Conservation (phyloP, 2,797 vertebrate genomes). For the Ctenopoma kingsleyae region DNA sequence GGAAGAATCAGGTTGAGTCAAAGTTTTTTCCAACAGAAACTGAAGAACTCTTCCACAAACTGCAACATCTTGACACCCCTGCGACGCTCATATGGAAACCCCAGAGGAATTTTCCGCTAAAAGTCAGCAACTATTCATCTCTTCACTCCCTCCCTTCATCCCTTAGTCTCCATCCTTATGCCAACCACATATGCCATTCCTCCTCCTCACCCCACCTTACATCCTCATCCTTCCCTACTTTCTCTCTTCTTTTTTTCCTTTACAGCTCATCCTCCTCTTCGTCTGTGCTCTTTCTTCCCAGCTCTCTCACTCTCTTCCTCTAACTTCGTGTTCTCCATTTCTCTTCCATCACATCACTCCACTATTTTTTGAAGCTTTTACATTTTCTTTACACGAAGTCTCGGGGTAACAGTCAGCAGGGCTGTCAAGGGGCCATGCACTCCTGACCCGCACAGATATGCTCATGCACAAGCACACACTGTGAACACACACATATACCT, state of each 20-base stretch:
- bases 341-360: not conserved
- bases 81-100: conserved; percentile 58
- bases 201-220: not conserved
- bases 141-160: conserved; percentile 51
- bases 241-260: not conserved
- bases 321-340: conserved; percentile 4
- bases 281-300: not conserved
- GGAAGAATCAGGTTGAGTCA: conserved; percentile 2
- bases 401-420: conserved; percentile 53
- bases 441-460: conserved; percentile 54
- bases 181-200: conserved; percentile 43
- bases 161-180: conserved; percentile 62
- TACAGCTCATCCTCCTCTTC: not conserved
- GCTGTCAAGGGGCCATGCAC: conserved; percentile 44
- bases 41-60: conserved; percentile 14
- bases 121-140: conserved; percentile 59
- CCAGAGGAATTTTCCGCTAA: conserved; percentile 46
- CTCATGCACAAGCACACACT: conserved; percentile 15
- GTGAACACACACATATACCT: conserved; percentile 15
- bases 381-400: conserved; percentile 1
- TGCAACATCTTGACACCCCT: conserved; percentile 47
- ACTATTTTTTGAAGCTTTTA: not conserved
- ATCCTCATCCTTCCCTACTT: not conserved
- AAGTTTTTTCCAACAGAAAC: not conserved
- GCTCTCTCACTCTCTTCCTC: not conserved